A percentile compares a stretch with the other conserved stretches of the same genome.
Evolutionary conservation across 2,888 invertebrate genomes (phyloP).

Genomic region (Allophyes oxyacanthae): DNA sequence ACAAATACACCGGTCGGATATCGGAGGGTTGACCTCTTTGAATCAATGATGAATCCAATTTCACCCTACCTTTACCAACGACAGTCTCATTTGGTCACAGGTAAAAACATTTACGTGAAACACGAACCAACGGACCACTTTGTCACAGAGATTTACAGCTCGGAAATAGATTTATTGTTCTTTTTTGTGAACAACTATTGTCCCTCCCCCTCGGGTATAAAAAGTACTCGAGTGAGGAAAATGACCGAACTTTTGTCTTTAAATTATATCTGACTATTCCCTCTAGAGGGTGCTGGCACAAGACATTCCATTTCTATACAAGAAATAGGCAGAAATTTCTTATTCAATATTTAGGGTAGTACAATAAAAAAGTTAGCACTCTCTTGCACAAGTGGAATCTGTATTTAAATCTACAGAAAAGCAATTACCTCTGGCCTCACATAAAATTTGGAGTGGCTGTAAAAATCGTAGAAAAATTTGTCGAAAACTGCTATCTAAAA

Average conservation of each 20-base stretch:
- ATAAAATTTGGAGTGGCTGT: conserved; percentile 40
- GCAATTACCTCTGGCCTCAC: conserved; percentile 42
- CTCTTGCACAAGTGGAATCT: conserved; percentile 27
- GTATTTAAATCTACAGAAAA: conserved; percentile 39
- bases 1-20: conserved; percentile 62
- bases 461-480: conserved; percentile 37
- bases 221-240: conserved; percentile 55
- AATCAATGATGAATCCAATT: conserved; percentile 84
- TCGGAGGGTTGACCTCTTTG: conserved; percentile 76
- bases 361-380: conserved; percentile 35
- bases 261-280: conserved; percentile 52
- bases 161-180: conserved; percentile 61
- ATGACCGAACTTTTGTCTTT: conserved; percentile 59
- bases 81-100: conserved; percentile 69
- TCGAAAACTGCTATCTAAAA: conserved; percentile 30
- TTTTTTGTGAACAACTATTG: conserved; percentile 59
- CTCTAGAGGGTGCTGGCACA: conserved; percentile 23
- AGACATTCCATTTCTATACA: conserved; percentile 22
- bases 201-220: conserved; percentile 50
- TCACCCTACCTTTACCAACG: conserved; percentile 65
- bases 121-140: conserved; percentile 64
- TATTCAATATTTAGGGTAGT: conserved; percentile 11
- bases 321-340: conserved; percentile 17
- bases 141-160: conserved; percentile 64
- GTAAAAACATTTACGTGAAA: conserved; percentile 73